Percentiles rank a stretch among this genome's conserved stretches.
phyloP scores from a whole-genome alignment of 2,797 vertebrate genomes.

The Onychomys arenicola region DNA sequence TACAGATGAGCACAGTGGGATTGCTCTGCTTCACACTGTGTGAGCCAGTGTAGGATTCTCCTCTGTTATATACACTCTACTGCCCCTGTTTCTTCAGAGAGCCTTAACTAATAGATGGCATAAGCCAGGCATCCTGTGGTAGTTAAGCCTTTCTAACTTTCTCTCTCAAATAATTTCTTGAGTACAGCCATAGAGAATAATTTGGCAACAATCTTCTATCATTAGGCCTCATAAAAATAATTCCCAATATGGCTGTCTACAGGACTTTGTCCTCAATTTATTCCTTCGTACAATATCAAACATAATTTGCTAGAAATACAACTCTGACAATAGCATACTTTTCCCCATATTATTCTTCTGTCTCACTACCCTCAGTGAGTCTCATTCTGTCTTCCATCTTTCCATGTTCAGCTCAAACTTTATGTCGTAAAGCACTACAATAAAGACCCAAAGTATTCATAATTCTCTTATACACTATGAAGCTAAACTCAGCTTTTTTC shows the following conservation, averaged over 20 bases:
- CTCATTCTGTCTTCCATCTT: background rate
- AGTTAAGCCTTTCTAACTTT: background rate
- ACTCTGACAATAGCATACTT: background rate
- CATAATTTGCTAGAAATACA: background rate
- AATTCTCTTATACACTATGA: background rate
- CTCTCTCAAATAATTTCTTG: background rate
- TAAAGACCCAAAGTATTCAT: background rate
- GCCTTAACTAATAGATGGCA: no score
- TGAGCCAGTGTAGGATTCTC: background rate
- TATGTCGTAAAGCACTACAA: background rate
- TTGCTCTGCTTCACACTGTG: background rate
- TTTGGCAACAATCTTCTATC: background rate
- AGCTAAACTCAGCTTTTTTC: background rate
- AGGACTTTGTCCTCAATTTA: background rate
- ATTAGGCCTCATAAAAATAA: background rate
- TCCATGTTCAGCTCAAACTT: background rate
- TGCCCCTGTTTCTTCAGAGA: background rate
- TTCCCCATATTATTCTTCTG: background rate
- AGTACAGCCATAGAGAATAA: background rate
- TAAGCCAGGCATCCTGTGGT: background rate
- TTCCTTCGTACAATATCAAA: background rate
- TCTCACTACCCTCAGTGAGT: background rate
- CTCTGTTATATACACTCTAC: background rate
- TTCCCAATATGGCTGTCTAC: background rate
- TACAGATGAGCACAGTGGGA: background rate